Conservation (phyloP, 2,888 invertebrate species). For the Epirrhoe alternata region DNA sequence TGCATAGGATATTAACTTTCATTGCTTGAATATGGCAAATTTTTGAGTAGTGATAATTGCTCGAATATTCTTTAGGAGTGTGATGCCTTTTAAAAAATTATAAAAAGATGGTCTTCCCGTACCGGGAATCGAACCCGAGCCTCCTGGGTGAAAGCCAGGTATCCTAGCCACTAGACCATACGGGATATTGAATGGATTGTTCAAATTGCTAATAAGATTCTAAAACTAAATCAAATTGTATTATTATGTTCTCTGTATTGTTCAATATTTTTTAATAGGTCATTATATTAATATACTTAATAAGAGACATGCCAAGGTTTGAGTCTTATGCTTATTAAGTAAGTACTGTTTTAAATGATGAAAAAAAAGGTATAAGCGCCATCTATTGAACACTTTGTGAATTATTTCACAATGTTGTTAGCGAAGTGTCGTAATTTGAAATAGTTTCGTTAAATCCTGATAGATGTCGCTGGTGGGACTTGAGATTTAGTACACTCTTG, state of each 20-base stretch:
- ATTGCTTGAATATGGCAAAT: no score
- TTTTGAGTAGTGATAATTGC: no score
- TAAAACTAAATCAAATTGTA: background rate
- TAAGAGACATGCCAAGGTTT: background rate
- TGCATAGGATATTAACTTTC: no score
- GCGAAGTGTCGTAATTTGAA: background rate
- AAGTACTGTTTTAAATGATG: background rate
- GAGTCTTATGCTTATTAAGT: no score
- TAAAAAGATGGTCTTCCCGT: constrained; percentile 76
- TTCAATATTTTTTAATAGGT: no score
- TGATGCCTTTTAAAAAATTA: background rate
- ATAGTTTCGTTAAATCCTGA: background rate
- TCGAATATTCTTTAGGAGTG: no score
- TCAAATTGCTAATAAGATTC: constrained; percentile 30
- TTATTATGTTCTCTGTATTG: no score
- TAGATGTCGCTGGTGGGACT: constrained; percentile 14
- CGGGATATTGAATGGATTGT: constrained; percentile 63
- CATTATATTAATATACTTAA: no score
- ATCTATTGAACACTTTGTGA: constrained; percentile 3
- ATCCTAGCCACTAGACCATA: constrained; percentile 90
- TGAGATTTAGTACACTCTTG: background rate
- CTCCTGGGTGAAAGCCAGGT: constrained; percentile 90
- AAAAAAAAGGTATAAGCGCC: background rate
- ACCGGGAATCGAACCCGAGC: constrained; percentile 91
- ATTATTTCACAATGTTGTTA: background rate